A percentile compares a stretch with the other conserved stretches of the same genome.
phyloP scores from a whole-genome alignment of 2,888 invertebrate genomes.

The Lycocerus yunnanus region DNA sequence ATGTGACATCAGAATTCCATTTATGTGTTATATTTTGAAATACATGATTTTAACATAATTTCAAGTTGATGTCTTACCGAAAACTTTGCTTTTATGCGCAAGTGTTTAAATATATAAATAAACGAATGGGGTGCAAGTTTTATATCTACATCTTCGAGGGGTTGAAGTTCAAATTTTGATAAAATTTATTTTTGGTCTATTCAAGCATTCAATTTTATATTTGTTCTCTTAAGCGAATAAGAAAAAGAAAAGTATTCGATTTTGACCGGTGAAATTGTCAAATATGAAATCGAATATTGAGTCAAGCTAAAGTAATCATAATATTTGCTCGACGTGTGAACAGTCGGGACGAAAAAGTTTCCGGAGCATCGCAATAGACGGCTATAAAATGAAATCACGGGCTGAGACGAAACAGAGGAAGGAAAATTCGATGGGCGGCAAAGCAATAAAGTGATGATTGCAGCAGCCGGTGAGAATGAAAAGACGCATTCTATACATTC shows the following conservation, averaged over 20 bases:
- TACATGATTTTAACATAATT: conserved; percentile 45
- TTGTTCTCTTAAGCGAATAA: conserved; percentile 39
- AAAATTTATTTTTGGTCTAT: conserved; percentile 36
- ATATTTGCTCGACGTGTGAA: conserved; percentile 53
- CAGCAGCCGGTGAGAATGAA: conserved; percentile 47
- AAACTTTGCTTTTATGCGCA: conserved; percentile 39
- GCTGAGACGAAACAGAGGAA: conserved; percentile 48
- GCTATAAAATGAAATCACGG: conserved; percentile 46
- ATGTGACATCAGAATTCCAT: conserved; percentile 49
- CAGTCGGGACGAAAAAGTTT: conserved; percentile 37
- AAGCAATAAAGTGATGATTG: conserved; percentile 56
- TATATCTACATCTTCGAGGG: conserved; percentile 4
- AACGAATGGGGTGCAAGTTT: conserved; percentile 24
- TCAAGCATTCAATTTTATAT: conserved; percentile 41
- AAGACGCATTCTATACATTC: conserved; percentile 43
- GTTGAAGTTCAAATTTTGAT: conserved; percentile 15
- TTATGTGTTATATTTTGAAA: conserved; percentile 45
- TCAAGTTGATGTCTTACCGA: conserved; percentile 29
- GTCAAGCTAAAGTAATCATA: conserved; percentile 52
- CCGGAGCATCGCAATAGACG: conserved; percentile 35
- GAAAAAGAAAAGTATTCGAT: conserved; percentile 38
- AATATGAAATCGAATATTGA: conserved; percentile 53
- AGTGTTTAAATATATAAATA: conserved; percentile 24
- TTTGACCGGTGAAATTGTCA: conserved; percentile 45
- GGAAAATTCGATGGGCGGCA: conserved; percentile 55